Evolutionary conservation across 2,888 invertebrate genomes (phyloP).

Genomic region (Patella depressa): DNA sequence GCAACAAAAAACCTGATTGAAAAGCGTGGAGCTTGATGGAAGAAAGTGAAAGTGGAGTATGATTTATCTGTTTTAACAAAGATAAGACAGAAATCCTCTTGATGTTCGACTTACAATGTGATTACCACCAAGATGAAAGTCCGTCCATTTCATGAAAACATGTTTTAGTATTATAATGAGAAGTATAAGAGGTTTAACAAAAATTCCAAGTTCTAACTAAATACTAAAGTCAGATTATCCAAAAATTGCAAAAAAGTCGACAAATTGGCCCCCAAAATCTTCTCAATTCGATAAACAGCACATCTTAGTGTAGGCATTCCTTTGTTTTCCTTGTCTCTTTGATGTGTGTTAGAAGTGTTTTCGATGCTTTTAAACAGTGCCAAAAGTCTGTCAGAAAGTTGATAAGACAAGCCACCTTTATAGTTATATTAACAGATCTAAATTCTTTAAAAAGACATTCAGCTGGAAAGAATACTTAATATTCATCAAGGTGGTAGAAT

Average conservation of each 20-base stretch:
- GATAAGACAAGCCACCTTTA: no score
- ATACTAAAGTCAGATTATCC: not conserved
- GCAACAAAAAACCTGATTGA: not conserved
- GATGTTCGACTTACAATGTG: not conserved
- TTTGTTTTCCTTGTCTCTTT: no score
- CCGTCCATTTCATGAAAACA: no score
- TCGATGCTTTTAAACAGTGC: no score
- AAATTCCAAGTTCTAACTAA: not conserved
- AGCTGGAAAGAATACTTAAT: no score
- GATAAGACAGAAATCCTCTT: not conserved
- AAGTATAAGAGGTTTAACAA: not conserved
- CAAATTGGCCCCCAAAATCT: not conserved
- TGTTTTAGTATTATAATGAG: no score
- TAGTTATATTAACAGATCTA: no score
- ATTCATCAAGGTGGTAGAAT: no score
- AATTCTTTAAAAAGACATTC: no score
- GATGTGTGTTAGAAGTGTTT: no score
- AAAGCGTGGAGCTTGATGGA: no score
- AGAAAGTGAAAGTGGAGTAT: not conserved
- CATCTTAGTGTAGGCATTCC: not conserved
- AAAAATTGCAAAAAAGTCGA: conserved; percentile 3
- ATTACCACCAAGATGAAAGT: conserved; percentile 6
- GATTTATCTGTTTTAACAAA: not conserved
- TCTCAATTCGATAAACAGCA: not conserved
- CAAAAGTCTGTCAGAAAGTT: no score